Base-by-base conservation (phyloP, 1,140 invertebrate species). In the Drosophila fuyamai region DNA sequence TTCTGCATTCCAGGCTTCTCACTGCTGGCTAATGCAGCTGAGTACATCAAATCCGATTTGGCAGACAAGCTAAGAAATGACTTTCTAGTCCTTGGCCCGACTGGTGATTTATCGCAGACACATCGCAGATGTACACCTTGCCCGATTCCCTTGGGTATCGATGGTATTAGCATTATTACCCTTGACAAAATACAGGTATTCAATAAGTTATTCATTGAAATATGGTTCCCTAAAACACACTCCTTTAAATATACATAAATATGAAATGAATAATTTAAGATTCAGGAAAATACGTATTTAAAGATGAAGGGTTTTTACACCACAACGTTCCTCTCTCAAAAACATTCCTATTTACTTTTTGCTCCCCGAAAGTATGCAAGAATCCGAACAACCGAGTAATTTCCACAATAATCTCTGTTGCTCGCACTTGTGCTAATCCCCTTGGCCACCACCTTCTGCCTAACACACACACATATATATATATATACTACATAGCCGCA, bases 11-110 rank as follows among this genome's bases (percentile, higher is more conserved):
- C n/a, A 4, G 14, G 2, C 29, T 50, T 14, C 48, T n/a, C 10
- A 56, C 23, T 4, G 14, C n/a, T 23, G n/a, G 58, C 23, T 48
- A 47, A 66, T 32, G 62, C 62, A 66, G 23, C 38, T 48, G n/a
- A 65, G 46, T 9, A 9, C 62, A 43, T 23, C 62, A 38, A 63
- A 65, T 62, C 58, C 61, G 62, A 60, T 46, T 63, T 63, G 43
- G 62, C 41, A 44, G 57, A 38, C 29, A 36, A 43, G 32, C 35
- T 35, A 47, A 62, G 58, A 23, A 47, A 47, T 46, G 41, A 29
- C 14, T 46, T 36, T 29, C 1, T 5, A 32, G 10, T 6, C 13
- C 18, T 56, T 56, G 8, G 23, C 14, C 6, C 14, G 40, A 40
- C 18, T 35, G 29, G 9, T 38, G 10, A 55, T 55, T 55, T 27